phyloP scores from a whole-genome alignment of 2,797 vertebrate genomes.

The Kryptolebias ocellatus region DNA sequence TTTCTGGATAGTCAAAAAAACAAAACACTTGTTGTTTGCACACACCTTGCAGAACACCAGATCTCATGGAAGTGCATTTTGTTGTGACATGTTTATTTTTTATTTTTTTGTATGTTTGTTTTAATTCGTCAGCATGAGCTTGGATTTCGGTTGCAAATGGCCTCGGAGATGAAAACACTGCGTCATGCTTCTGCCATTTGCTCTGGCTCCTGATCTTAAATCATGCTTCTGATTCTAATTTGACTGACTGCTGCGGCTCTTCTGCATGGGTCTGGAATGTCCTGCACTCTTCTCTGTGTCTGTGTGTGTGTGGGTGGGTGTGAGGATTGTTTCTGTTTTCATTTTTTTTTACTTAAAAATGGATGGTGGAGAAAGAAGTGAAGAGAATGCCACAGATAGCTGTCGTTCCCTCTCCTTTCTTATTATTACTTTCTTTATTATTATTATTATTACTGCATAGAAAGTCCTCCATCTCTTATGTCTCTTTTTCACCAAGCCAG shows the following conservation, averaged over 20 bases:
- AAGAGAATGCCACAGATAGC: constrained; percentile 54
- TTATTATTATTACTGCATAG: constrained; percentile 18
- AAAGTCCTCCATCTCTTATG: constrained; percentile 59
- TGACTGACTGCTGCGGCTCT: constrained; percentile 58
- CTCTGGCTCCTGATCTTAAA: constrained; percentile 60
- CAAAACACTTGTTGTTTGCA: constrained; percentile 33
- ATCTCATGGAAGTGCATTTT: constrained; percentile 75
- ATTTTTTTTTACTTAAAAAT: not conserved
- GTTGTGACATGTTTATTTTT: constrained; percentile 47
- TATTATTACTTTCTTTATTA: not conserved
- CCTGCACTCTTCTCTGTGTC: constrained; percentile 63
- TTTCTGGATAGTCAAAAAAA: constrained; percentile 50
- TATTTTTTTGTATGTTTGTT: constrained; percentile 13
- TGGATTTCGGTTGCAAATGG: constrained; percentile 72
- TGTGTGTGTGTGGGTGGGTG: constrained; percentile 68
- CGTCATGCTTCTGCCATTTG: constrained; percentile 65
- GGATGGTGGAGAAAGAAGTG: constrained; percentile 58
- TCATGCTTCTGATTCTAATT: constrained; percentile 46
- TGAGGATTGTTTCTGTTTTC: constrained; percentile 23
- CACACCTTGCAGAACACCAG: constrained; percentile 58
- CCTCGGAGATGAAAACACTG: constrained; percentile 52
- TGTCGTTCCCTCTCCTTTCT: constrained; percentile 54
- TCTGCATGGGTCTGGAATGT: constrained; percentile 71
- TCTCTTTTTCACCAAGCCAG: constrained; percentile 65
- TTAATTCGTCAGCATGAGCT: constrained; percentile 73